Percentiles rank a stretch among this genome's conserved stretches.
These are phyloP conservation scores for Hirtodrosophila cameraria DNA, from an alignment of 2,888 invertebrate genomes.

Conservation along the genomic window DNA sequence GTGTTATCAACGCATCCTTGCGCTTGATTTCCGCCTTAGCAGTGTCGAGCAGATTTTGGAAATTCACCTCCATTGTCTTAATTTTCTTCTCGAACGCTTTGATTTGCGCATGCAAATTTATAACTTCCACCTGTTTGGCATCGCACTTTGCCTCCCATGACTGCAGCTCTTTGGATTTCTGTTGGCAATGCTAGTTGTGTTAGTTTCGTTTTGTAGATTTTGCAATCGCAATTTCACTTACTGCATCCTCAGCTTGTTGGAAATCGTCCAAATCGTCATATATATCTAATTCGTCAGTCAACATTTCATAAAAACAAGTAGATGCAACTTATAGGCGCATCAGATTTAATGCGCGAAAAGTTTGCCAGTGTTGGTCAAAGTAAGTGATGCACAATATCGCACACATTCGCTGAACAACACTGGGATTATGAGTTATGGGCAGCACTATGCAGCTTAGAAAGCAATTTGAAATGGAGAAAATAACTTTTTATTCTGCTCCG, in stretches of 20 bases:
- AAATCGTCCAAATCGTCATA: constrained; percentile 82
- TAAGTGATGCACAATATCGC: not conserved
- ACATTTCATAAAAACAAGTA: constrained; percentile 11
- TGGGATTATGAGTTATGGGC: constrained; percentile 34
- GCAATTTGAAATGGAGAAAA: constrained; percentile 2
- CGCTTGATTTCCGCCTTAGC: constrained; percentile 81
- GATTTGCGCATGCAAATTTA: constrained; percentile 60
- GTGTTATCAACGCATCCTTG: constrained; percentile 75
- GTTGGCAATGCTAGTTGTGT: not conserved
- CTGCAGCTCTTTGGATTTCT: constrained; percentile 78
- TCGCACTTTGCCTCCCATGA: constrained; percentile 69
- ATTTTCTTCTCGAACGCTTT: constrained; percentile 71
- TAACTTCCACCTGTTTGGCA: constrained; percentile 59
- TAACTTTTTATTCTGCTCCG: too few species aligned
- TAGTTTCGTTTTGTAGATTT: too few species aligned
- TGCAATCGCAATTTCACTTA: constrained; percentile 42
- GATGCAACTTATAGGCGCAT: constrained; percentile 3
- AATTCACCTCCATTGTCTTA: constrained; percentile 74
- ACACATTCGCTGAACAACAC: not conserved
- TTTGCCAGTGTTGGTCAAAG: constrained; percentile 11
- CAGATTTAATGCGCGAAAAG: constrained; percentile 44
- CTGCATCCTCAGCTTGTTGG: constrained; percentile 73
- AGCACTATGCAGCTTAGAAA: constrained; percentile 21
- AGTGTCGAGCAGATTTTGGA: constrained; percentile 80
- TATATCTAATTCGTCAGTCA: constrained; percentile 69